These are phyloP conservation scores for Hemaris fuciformis DNA, from an alignment of 2,888 invertebrate genomes.

Conservation along the genomic window DNA sequence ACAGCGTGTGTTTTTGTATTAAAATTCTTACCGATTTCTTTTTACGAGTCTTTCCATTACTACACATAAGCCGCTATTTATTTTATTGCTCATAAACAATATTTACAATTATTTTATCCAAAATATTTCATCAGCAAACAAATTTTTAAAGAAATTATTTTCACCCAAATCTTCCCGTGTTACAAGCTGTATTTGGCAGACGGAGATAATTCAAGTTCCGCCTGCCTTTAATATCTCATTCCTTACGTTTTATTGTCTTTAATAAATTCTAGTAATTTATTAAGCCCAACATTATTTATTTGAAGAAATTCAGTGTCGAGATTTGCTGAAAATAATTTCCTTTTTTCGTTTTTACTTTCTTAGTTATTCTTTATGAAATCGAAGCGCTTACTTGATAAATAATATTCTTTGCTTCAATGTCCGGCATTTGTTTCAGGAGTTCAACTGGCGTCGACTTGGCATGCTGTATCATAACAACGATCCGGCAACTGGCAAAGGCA, in stretches of 20 bases:
- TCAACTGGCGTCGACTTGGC: constrained; percentile 87
- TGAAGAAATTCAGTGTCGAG: not conserved
- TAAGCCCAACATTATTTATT: not conserved
- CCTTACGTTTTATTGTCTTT: not conserved
- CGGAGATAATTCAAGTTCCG: not conserved
- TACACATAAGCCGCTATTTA: not conserved
- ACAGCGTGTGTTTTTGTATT: not conserved
- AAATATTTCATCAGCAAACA: not conserved
- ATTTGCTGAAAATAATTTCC: not conserved
- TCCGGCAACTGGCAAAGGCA: constrained; percentile 82
- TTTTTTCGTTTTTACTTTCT: not conserved
- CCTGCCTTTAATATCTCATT: not conserved
- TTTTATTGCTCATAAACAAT: not conserved
- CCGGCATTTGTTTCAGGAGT: constrained; percentile 78
- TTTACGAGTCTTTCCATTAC: not conserved
- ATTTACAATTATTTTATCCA: not conserved
- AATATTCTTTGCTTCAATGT: not conserved
- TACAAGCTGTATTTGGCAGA: not conserved
- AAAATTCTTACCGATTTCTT: not conserved
- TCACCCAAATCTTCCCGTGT: not conserved
- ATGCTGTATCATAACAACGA: constrained; percentile 88
- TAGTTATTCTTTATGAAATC: not conserved
- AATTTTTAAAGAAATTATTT: not conserved
- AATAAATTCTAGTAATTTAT: not conserved
- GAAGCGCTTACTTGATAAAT: not conserved